These are phyloP conservation scores for Campoplex nolae DNA, from an alignment of 2,888 invertebrate genomes.

Conservation along the genomic window DNA sequence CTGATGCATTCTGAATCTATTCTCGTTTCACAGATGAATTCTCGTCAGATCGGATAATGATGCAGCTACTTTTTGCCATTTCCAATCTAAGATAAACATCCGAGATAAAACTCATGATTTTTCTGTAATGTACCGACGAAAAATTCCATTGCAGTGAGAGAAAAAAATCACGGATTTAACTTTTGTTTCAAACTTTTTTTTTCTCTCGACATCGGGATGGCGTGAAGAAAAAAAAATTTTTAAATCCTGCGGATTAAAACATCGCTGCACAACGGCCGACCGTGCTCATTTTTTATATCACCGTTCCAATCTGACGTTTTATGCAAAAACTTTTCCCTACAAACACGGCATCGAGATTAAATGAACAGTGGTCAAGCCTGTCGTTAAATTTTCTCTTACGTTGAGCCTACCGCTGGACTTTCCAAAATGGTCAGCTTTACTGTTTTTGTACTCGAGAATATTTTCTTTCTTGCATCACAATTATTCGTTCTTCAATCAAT, in stretches of 20 bases:
- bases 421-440: conserved; percentile 1
- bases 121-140: not conserved
- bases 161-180: not conserved
- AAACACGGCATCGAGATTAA: conserved; percentile 64
- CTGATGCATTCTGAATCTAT: conserved; percentile 79
- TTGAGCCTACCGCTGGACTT: conserved; percentile 7
- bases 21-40: conserved; percentile 73
- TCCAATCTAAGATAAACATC: conserved; percentile 28
- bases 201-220: not conserved
- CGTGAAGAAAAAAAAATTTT: not conserved
- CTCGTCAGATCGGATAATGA: conserved; percentile 50
- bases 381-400: conserved; percentile 49
- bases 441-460: conserved; percentile 35
- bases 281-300: not conserved
- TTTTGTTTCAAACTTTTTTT: not conserved
- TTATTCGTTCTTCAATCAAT: too few relatives aligned
- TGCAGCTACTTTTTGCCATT: conserved; percentile 20
- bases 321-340: not conserved
- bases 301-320: not conserved
- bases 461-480: conserved; percentile 19
- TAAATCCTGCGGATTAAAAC: not conserved
- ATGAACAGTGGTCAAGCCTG: conserved; percentile 74
- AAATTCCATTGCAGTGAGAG: not conserved
- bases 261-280: not conserved
- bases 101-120: not conserved